Percentiles rank a stretch among this genome's conserved stretches.
Conservation (phyloP, 37 sponge, comb jelly and placozoan species). For the Ephydatia muelleri region DNA sequence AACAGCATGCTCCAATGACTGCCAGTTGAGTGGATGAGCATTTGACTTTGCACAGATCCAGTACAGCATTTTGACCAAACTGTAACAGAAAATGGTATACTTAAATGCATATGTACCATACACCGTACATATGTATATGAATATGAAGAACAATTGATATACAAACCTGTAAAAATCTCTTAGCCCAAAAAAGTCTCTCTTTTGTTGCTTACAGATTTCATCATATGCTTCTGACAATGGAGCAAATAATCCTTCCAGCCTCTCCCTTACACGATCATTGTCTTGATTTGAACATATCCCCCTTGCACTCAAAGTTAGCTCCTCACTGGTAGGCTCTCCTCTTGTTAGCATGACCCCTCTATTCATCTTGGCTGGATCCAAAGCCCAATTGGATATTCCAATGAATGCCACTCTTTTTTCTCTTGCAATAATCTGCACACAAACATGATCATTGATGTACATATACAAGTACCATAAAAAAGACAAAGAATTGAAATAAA, state of each 20-base stretch:
- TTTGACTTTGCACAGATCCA: slow-evolving; percentile 63
- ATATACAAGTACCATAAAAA: background rate
- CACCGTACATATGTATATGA: background rate
- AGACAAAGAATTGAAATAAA: background rate
- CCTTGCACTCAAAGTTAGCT: slow-evolving; percentile 76
- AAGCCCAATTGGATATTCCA: slow-evolving; percentile 98
- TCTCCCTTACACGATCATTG: slow-evolving; percentile 37
- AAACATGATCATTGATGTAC: background rate
- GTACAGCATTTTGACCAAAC: slow-evolving; percentile 78
- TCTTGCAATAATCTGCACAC: slow-evolving; percentile 41
- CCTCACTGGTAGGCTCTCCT: slow-evolving; percentile 73
- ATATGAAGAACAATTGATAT: background rate
- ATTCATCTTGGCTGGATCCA: slow-evolving; percentile 99
- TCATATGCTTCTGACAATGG: slow-evolving; percentile 62
- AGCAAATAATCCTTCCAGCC: slow-evolving; percentile 30
- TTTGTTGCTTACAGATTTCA: slow-evolving; percentile 39
- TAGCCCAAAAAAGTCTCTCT: slow-evolving; percentile 78
- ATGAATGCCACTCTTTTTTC: slow-evolving; percentile 87
- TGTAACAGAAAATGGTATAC: background rate
- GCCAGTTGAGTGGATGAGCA: slow-evolving; percentile 29
- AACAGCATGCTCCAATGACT: slow-evolving; percentile 81
- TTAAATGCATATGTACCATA: background rate
- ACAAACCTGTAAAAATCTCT: slow-evolving; percentile 89
- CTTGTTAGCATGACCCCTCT: slow-evolving; percentile 92
- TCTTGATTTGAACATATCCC: slow-evolving; percentile 61